Percentiles rank a stretch among this genome's conserved stretches.
Conservation (phyloP, 1,140 invertebrate species). For the Vanessa atalanta region DNA sequence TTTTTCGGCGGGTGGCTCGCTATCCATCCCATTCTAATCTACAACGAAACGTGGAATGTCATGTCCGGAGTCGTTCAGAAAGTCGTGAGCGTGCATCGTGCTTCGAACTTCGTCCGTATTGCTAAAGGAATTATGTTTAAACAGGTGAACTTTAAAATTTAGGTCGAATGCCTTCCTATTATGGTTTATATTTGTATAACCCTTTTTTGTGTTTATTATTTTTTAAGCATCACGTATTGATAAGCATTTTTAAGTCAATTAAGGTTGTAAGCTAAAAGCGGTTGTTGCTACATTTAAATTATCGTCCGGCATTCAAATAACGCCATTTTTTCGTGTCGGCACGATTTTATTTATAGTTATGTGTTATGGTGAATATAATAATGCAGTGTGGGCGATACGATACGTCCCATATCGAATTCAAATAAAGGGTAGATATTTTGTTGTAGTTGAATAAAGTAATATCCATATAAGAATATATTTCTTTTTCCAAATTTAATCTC, state of each 20-base stretch:
- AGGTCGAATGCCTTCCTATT: conserved; percentile 40
- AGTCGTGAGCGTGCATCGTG: conserved; percentile 81
- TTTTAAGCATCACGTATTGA: conserved; percentile 59
- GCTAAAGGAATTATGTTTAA: conserved; percentile 58
- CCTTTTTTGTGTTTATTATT: conserved; percentile 46
- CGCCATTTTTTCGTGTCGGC: conserved; percentile 79
- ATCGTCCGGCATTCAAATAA: conserved; percentile 80
- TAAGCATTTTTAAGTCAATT: conserved; percentile 81
- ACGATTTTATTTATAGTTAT: conserved; percentile 78
- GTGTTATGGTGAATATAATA: conserved; percentile 69
- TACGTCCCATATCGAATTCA: conserved; percentile 55
- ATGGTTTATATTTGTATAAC: conserved; percentile 50
- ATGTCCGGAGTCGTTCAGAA: conserved; percentile 81
- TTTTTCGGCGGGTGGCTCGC: conserved; percentile 71
- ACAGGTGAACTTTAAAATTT: conserved; percentile 44
- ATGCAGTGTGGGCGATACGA: conserved; percentile 62
- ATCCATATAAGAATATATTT: neutral
- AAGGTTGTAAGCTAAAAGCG: conserved; percentile 81
- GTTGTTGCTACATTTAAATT: conserved; percentile 81
- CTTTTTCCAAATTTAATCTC: neutral
- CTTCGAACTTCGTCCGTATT: conserved; percentile 64
- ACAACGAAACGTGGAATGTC: conserved; percentile 81
- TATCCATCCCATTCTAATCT: conserved; percentile 79
- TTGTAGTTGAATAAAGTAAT: conserved; percentile 9
- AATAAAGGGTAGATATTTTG: conserved; percentile 30